Evolutionary conservation across 2,797 vertebrate species (phyloP).

Genomic region (Hyperoplus lanceolatus): DNA sequence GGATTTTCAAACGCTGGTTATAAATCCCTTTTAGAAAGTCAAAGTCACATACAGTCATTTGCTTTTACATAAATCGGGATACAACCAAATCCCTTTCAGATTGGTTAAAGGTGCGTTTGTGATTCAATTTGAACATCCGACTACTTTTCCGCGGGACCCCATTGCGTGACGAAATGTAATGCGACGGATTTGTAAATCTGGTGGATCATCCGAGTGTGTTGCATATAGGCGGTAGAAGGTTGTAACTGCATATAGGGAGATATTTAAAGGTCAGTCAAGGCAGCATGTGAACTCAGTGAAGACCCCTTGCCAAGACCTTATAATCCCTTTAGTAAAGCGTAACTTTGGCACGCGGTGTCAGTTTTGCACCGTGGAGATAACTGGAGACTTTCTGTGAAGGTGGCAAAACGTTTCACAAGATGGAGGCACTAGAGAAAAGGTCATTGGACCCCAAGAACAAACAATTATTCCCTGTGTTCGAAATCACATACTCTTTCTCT

Average conservation of each 20-base stretch:
- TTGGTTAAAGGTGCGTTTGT: constrained; percentile 28
- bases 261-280: constrained; percentile 71
- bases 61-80: constrained; percentile 46
- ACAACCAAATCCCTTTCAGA: constrained; percentile 56
- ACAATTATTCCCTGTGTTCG: background rate
- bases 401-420: background rate
- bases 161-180: constrained; percentile 69
- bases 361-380: constrained; percentile 11
- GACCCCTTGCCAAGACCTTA: constrained; percentile 53
- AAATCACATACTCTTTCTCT: too few species aligned
- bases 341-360: constrained; percentile 24
- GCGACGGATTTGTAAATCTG: constrained; percentile 65
- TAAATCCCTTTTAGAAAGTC: constrained; percentile 30
- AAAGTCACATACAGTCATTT: constrained; percentile 48
- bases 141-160: constrained; percentile 42
- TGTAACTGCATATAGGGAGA: constrained; percentile 30
- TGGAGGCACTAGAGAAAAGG: background rate
- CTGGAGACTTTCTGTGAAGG: background rate
- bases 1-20: constrained; percentile 6
- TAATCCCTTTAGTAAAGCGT: constrained; percentile 57
- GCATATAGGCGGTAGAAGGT: constrained; percentile 26
- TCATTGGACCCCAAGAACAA: background rate
- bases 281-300: constrained; percentile 43
- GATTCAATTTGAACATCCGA: constrained; percentile 64
- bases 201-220: constrained; percentile 50